Evolutionary conservation across 2,797 vertebrate genomes (phyloP), one percentile per base, ranked within the genome.

Genomic region (Lepus townsendii): DNA sequence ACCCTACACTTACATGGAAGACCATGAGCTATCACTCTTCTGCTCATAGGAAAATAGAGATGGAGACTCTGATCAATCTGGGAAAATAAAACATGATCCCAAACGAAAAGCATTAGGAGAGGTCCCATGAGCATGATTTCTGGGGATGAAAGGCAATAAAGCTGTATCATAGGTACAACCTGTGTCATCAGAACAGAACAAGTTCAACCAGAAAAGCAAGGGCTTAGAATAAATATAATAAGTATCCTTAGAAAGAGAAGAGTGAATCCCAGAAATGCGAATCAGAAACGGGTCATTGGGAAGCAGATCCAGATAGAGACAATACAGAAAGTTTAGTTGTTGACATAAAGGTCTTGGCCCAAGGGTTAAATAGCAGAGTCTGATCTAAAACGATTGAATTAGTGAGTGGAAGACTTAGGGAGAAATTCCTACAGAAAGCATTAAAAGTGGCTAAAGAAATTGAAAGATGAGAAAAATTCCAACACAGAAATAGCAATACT

Each of bases 181-280:
- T 83, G 50, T 60, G 19, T 20, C 14, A 16, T 8, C 65, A 24
- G 42, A 87, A 11, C 54, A 32, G 52, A 77, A 71, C 20, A 24
- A 77, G 47, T 3, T 1, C 72, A 62, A 66, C 14, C 68, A 72
- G 65, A 38, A 77, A 30, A 71, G 68, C 32, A 26, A 32, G 14
- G 50, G 24, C 65, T 90, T 77, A 85, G 68, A 80, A 47, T 75
- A 35, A 47, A 30, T 26, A 9, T 69, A 32, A 2, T 19, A 75
- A 66, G n/a, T 24, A n/a, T 71, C 71, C 22, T 77, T 63, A 91
- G 77, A 84, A 80, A 75, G 62, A 90, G 24, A 50, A 93, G 72
- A 68, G 30, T 47, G 65, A 26, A 47, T 7, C 24, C 35, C 17
- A 52, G 71, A 66, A 86, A 76, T 30, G 62, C 60, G 38, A 62